Conservation (phyloP, 1,140 invertebrate genomes). For the Magallana gigas region DNA sequence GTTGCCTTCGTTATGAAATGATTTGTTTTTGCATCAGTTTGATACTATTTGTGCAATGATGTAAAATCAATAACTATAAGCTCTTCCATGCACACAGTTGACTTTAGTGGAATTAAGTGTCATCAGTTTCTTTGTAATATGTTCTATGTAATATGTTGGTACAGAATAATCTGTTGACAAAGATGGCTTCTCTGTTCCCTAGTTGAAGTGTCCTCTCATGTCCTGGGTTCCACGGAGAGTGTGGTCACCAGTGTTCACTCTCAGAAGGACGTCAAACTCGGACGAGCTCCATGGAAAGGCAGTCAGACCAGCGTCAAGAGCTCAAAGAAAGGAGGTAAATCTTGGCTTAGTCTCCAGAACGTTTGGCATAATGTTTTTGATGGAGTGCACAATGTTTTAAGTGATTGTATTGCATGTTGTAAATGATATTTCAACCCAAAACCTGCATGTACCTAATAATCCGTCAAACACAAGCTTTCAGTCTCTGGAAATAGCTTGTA, state of each 20-base stretch:
- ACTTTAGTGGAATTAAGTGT: too few species aligned
- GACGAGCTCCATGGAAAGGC: conserved; percentile 63
- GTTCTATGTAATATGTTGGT: too few species aligned
- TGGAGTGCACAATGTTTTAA: not conserved
- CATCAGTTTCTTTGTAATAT: too few species aligned
- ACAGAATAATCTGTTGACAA: not conserved
- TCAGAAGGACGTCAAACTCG: conserved; percentile 5
- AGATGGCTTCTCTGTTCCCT: not conserved
- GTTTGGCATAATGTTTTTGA: not conserved
- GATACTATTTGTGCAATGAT: too few species aligned
- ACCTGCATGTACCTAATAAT: not conserved
- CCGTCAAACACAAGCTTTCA: not conserved
- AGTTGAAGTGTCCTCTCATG: conserved; percentile 23
- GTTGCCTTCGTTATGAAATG: too few species aligned
- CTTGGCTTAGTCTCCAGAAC: not conserved
- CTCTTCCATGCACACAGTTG: too few species aligned
- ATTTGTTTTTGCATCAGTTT: too few species aligned
- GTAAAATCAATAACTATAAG: too few species aligned
- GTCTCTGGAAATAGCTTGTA: conserved; percentile 24
- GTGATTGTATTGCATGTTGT: not conserved
- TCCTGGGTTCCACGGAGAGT: conserved; percentile 58
- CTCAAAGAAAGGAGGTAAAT: conserved; percentile 63
- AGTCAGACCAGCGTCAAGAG: conserved; percentile 65
- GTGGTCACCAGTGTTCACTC: conserved; percentile 10
- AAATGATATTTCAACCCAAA: conserved; percentile 18